A percentile compares a stretch with the other conserved stretches of the same genome.
phyloP scores from a whole-genome alignment of 2,113 vertebrate genomes.

The Pristiophorus japonicus region DNA sequence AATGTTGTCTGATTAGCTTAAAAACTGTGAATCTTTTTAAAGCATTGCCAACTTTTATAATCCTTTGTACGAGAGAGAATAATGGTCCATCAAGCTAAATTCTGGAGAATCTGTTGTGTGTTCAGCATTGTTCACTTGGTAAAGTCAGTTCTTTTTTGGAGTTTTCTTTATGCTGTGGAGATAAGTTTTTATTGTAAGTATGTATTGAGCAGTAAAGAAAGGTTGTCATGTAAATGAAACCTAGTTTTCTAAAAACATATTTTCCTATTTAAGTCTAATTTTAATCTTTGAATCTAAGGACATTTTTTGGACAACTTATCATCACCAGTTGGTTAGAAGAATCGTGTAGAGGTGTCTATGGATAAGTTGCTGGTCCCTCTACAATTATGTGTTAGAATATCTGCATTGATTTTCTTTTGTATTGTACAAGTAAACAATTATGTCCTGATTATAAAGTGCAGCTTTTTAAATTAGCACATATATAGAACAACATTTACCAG shows the following conservation, averaged over 20 bases:
- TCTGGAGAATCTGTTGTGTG: neutral
- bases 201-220: neutral
- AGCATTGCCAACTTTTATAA: neutral
- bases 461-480: neutral
- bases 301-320: neutral
- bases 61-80: neutral
- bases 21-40: neutral
- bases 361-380: neutral
- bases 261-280: neutral
- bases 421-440: neutral
- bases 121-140: neutral
- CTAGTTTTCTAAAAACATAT: neutral
- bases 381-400: neutral
- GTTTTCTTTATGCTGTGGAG: constrained; percentile 6
- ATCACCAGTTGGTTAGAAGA: neutral
- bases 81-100: neutral
- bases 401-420: neutral
- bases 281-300: neutral
- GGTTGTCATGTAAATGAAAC: neutral
- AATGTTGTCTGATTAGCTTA: neutral
- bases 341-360: neutral
- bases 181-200: neutral
- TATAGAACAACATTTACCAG: neutral
- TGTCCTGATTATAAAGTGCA: neutral
- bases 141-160: neutral